These are phyloP conservation scores for Microctonus brassicae DNA, from an alignment of 2,888 invertebrate genomes.

Conservation along the genomic window DNA sequence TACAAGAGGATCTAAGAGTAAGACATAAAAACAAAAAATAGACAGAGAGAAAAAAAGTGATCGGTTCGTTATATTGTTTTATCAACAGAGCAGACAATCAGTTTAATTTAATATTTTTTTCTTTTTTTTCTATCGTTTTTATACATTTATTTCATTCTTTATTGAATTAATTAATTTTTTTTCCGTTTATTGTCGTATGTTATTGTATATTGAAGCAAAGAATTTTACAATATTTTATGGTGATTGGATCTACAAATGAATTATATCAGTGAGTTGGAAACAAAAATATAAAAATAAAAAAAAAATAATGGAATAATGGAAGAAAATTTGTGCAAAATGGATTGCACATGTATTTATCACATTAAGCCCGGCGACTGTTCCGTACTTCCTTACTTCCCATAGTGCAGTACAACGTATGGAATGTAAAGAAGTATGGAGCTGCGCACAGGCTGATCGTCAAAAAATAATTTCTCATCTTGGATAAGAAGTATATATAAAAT, in stretches of 20 bases:
- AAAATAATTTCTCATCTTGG: background rate
- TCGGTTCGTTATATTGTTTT: background rate
- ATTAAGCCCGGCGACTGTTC: conserved; percentile 78
- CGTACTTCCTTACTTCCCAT: conserved; percentile 98
- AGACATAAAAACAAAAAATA: background rate
- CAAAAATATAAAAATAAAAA: background rate
- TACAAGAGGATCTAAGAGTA: conserved; percentile 2
- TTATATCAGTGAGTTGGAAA: background rate
- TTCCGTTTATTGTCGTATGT: background rate
- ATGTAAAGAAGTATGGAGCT: conserved; percentile 98
- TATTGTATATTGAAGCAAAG: background rate
- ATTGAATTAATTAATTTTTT: background rate
- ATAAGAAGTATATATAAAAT: background rate
- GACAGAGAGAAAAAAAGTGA: background rate
- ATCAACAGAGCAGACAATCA: background rate
- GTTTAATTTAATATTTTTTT: background rate
- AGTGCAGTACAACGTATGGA: conserved; percentile 88
- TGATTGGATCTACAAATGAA: background rate
- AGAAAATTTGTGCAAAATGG: background rate
- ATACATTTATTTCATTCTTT: background rate
- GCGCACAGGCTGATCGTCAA: conserved; percentile 58
- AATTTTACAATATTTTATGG: background rate
- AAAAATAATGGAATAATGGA: background rate
- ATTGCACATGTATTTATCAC: background rate
- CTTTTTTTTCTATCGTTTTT: background rate